Conservation (phyloP, 2,888 invertebrate genomes). For the Eulithis testata region DNA sequence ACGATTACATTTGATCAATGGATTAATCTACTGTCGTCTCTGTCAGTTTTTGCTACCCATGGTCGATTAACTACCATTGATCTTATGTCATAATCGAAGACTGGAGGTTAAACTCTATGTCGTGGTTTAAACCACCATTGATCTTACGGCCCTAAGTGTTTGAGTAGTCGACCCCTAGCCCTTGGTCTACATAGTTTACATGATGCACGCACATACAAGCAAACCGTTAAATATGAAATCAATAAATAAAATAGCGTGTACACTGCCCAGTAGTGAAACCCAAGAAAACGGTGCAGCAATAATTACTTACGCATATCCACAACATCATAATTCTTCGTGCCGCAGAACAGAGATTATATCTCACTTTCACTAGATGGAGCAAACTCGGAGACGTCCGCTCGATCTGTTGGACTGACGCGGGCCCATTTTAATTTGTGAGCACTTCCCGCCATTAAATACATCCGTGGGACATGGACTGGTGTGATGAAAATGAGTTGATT, state of each 20-base stretch:
- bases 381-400: constrained; percentile 68
- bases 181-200: too few relatives aligned
- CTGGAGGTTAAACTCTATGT: too few relatives aligned
- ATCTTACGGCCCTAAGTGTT: too few relatives aligned
- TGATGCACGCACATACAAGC: background rate
- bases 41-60: too few relatives aligned
- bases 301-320: constrained; percentile 35
- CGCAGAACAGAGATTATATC: constrained; percentile 52
- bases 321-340: constrained; percentile 40
- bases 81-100: too few relatives aligned
- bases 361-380: constrained; percentile 67
- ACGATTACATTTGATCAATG: too few relatives aligned
- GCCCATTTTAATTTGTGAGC: constrained; percentile 75
- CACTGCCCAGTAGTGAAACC: constrained; percentile 3
- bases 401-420: constrained; percentile 56
- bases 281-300: constrained; percentile 21
- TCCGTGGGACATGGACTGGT: constrained; percentile 49
- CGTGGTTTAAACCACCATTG: too few relatives aligned
- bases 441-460: constrained; percentile 75
- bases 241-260: background rate
- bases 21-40: too few relatives aligned
- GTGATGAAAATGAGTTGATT: constrained; percentile 19
- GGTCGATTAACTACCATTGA: too few relatives aligned
- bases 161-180: too few relatives aligned
- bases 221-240: background rate